Evolutionary conservation across 1,140 invertebrate species (phyloP).

Genomic region (Solen grandis): DNA sequence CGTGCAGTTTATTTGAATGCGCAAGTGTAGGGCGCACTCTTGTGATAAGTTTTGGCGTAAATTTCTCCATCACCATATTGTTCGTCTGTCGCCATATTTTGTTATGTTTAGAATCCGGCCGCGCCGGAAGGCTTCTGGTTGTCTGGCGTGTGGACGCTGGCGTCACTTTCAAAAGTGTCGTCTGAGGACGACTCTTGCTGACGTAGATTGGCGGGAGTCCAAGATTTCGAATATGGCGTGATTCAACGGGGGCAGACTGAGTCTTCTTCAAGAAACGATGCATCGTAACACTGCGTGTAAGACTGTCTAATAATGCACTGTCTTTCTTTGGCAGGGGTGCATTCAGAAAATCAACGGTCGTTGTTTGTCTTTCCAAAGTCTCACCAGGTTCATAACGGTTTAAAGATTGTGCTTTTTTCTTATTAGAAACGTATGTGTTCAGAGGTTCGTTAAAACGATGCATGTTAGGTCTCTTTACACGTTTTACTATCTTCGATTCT

Average conservation of each 20-base stretch:
- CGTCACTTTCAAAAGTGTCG: not conserved
- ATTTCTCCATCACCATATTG: constrained; percentile 8
- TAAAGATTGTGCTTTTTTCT: not conserved
- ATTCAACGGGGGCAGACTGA: constrained; percentile 16
- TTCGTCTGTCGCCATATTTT: constrained; percentile 45
- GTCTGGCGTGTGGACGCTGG: not conserved
- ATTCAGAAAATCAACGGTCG: constrained; percentile 14
- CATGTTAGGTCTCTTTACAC: not conserved
- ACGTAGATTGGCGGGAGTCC: constrained; percentile 40
- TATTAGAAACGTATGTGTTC: not conserved
- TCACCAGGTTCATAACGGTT: not conserved
- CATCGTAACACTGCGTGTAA: constrained; percentile 15
- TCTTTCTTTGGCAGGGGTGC: not conserved
- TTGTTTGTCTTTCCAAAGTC: constrained; percentile 7
- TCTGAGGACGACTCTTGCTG: constrained; percentile 7
- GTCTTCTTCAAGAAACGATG: not conserved
- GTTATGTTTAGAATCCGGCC: constrained; percentile 42
- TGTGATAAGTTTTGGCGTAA: not conserved
- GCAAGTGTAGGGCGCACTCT: not conserved
- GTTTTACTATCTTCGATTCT: constrained; percentile 12
- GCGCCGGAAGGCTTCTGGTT: not conserved
- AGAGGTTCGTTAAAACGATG: constrained; percentile 48
- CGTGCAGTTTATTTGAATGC: not conserved
- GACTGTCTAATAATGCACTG: not conserved
- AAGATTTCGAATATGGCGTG: constrained; percentile 12